Percentiles rank a stretch among this genome's conserved stretches.
These are phyloP conservation scores for Atlantisia rogersi DNA, from an alignment of 2,113 vertebrate species.

Conservation along the genomic window DNA sequence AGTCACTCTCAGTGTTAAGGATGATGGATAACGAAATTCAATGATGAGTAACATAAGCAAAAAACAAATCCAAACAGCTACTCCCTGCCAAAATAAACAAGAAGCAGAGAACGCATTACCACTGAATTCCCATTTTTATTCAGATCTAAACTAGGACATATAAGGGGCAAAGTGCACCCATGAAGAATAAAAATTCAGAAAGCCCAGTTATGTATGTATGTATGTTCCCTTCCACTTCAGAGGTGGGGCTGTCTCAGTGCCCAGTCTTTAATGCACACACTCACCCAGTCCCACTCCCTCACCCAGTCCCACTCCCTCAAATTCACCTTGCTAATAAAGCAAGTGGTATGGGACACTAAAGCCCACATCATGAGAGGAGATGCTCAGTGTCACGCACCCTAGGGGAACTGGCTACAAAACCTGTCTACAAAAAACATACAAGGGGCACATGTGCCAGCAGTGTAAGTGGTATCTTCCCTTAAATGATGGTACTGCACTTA, in stretches of 20 bases:
- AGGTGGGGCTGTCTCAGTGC: background rate
- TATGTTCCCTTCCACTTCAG: background rate
- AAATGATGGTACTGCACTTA: background rate
- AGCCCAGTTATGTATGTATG: background rate
- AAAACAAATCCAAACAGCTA: constrained; percentile 1
- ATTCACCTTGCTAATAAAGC: background rate
- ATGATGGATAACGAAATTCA: constrained; percentile 52
- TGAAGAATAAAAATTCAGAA: background rate
- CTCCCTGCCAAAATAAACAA: constrained; percentile 39
- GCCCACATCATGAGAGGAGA: background rate
- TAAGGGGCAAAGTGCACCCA: background rate
- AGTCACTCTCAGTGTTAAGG: background rate
- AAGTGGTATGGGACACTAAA: background rate
- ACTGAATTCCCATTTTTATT: constrained; percentile 38
- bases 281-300: background rate
- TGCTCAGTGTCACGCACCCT: background rate
- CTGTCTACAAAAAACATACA: background rate
- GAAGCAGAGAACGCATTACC: background rate
- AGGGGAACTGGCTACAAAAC: background rate
- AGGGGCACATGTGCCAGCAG: background rate
- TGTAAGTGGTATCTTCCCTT: background rate
- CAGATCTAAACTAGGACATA: constrained; percentile 21
- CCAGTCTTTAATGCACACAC: background rate
- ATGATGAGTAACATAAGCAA: background rate
- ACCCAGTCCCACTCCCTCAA: background rate